phyloP scores from a whole-genome alignment of 2,113 vertebrate genomes.

The Campylomormyrus tamandua region DNA sequence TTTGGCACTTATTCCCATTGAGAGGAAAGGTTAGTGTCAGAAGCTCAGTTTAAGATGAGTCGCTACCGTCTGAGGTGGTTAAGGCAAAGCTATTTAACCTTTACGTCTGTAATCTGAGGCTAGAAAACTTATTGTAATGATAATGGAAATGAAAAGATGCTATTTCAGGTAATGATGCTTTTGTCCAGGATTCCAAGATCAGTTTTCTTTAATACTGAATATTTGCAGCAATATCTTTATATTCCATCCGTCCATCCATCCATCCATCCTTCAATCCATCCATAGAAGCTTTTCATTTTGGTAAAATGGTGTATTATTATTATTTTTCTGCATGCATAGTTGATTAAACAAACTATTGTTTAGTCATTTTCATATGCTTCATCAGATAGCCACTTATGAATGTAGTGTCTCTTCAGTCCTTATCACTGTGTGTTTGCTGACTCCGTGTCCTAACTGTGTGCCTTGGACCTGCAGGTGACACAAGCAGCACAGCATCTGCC shows the following conservation, averaged over 20 bases:
- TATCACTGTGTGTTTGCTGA: neutral
- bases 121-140: neutral
- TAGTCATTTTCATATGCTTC: neutral
- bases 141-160: neutral
- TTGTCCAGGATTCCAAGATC: neutral
- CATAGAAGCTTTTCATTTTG: neutral
- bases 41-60: neutral
- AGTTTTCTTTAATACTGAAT: neutral
- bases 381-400: neutral
- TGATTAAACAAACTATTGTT: neutral
- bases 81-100: neutral
- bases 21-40: conserved; percentile 74
- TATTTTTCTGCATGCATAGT: neutral
- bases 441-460: neutral
- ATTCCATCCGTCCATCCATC: too few species aligned
- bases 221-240: neutral
- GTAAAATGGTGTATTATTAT: neutral
- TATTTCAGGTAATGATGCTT: neutral
- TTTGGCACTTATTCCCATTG: conserved; percentile 68
- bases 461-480: conserved; percentile 64
- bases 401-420: neutral
- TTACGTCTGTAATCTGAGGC: neutral
- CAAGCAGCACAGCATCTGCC: conserved; percentile 79
- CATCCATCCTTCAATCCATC: neutral
- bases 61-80: neutral